Percentiles rank a stretch among this genome's conserved stretches.
These are phyloP conservation scores for Triops longicaudatus DNA, from an alignment of 1,140 invertebrate species.

Conservation along the genomic window DNA sequence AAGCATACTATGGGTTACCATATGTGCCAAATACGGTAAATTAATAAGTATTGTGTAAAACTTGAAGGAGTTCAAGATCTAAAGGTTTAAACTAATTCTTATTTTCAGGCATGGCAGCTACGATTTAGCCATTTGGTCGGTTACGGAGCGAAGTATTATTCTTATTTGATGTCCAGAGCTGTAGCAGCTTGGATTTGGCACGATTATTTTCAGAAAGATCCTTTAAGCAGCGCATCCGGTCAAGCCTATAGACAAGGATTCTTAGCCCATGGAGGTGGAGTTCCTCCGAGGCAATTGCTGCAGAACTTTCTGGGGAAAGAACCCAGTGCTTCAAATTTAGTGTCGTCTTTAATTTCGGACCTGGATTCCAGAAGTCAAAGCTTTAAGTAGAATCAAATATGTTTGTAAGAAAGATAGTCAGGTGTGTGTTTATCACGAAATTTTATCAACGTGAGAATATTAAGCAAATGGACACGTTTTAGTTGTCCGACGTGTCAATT, in stretches of 20 bases:
- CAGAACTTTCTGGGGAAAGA: conserved; percentile 60
- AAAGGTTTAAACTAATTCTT: conserved; percentile 24
- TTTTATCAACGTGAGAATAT: neutral
- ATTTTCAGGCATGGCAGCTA: conserved; percentile 78
- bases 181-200: conserved; percentile 92
- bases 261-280: conserved; percentile 79
- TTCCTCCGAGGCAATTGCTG: conserved; percentile 62
- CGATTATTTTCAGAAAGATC: conserved; percentile 71
- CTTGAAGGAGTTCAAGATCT: neutral
- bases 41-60: conserved; percentile 25
- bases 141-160: conserved; percentile 97
- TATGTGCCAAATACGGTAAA: conserved; percentile 76
- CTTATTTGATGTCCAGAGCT: conserved; percentile 88
- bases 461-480: conserved; percentile 2
- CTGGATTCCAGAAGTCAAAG: conserved; percentile 37
- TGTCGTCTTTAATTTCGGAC: conserved; percentile 45
- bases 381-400: conserved; percentile 16
- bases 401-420: neutral
- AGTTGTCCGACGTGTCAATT: neutral
- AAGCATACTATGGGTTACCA: conserved; percentile 73
- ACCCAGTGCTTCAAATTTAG: conserved; percentile 50
- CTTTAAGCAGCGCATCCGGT: conserved; percentile 65
- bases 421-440: neutral
- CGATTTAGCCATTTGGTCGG: conserved; percentile 93
- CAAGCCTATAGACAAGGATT: conserved; percentile 67